These are phyloP conservation scores for Grallaria varia DNA, from an alignment of 2,113 vertebrate species.

Conservation along the genomic window DNA sequence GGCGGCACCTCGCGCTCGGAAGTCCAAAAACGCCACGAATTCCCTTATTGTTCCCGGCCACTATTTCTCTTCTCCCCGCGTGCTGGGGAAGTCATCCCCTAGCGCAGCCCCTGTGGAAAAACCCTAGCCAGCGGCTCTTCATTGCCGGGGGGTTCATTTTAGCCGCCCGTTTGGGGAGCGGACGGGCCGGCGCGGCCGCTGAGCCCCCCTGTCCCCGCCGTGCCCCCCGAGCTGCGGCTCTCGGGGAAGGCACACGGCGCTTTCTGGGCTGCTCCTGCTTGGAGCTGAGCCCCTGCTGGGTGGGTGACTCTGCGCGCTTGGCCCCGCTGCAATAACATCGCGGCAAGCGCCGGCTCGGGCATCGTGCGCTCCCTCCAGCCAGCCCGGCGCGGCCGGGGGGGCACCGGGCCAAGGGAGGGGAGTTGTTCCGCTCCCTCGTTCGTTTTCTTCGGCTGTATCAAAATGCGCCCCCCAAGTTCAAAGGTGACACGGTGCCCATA, in stretches of 20 bases:
- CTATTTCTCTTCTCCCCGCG: background rate
- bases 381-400: background rate
- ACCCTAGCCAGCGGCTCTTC: background rate
- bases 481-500: background rate
- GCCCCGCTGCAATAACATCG: rapidly evolving
- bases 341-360: background rate
- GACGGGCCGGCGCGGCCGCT: too few species aligned
- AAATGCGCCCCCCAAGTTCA: background rate
- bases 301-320: background rate
- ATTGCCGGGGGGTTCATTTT: background rate
- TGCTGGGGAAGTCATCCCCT: background rate
- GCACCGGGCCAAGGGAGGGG: background rate
- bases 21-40: background rate
- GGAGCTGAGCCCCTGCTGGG: too few species aligned
- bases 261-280: background rate
- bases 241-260: background rate
- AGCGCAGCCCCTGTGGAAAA: background rate
- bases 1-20: background rate
- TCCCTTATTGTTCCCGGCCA: background rate
- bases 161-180: too few species aligned
- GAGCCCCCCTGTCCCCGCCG: too few species aligned
- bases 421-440: background rate
- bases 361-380: background rate
- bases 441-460: background rate
- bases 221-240: background rate